Base-by-base conservation (phyloP, 2,113 vertebrate species). In the Saccopteryx leptura region DNA sequence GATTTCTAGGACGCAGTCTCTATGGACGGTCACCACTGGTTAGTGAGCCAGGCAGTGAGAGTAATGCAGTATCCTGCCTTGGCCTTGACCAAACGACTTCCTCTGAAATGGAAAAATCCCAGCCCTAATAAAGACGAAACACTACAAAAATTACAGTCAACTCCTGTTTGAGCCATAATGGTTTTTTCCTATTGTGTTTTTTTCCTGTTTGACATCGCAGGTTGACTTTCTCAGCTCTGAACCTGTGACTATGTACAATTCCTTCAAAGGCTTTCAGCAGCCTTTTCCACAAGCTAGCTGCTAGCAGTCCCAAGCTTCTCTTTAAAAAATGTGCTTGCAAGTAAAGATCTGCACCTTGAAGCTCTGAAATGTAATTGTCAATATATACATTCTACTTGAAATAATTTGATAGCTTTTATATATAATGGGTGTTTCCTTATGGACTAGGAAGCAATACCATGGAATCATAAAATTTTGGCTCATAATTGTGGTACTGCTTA, bases 281-380 rank as follows among this genome's bases (percentile, higher is more conserved):
- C 54, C 28, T 66, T 2, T 85, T 68, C 21, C 56, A 26, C 15
- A 92, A 71, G 24, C 68, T 65, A 82, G 10, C 76, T 24, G 12
- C 50, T 0, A 26, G 46, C 33, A 48, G 23, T 4, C 66, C 56
- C 46, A 9, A 81, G 26, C 56, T 18, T 72, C 24, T 93, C 87
- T 66, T n/a, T 7, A 60, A 88, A 91, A 87, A 60, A 75, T 26
- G 11, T 18, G 31, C 31, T 65, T 92, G 11, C 3, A 78, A 79
- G 46, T 58, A 88, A 94, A 88, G 52, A 83, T 50, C 17, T 66
- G 21, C 2, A 91, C 54, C 28, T 66, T n/a, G 68, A 78, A 87
- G 9, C 26, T 95, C 48, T 89, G 33, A 93, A 91, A 87, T 90
- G 21, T 79, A 86, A 33, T 31, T 83, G 19, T 95, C 48, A 61